phyloP scores from a whole-genome alignment of 2,113 vertebrate genomes.

The Furnarius figulus region DNA sequence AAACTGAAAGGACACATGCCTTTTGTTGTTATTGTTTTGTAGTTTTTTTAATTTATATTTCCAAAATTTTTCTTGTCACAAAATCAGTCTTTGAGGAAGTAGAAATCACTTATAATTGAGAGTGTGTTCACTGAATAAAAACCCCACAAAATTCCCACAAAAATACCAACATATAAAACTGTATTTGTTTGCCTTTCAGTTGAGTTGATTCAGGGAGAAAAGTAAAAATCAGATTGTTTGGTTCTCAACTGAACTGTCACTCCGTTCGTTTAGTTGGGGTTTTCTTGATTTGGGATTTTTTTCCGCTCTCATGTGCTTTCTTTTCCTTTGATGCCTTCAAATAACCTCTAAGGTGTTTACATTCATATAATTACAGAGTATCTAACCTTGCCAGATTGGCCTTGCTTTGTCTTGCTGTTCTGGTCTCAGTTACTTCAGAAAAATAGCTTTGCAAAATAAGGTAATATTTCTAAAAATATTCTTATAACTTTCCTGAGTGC shows the following conservation, averaged over 20 bases:
- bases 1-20: neutral
- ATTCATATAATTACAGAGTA: neutral
- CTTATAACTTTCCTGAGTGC: neutral
- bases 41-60: neutral
- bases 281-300: neutral
- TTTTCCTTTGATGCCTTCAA: neutral
- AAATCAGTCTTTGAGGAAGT: neutral
- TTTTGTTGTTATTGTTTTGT: neutral
- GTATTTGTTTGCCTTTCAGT: neutral
- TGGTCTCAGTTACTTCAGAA: neutral
- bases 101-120: neutral
- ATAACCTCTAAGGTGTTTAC: neutral
- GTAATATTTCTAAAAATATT: neutral
- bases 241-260: neutral
- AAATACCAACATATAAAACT: accelerated
- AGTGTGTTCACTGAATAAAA: neutral
- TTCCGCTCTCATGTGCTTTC: accelerated
- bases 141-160: neutral
- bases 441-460: neutral
- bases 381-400: neutral
- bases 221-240: neutral
- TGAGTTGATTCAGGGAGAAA: neutral
- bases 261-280: accelerated
- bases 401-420: neutral
- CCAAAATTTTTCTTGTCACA: neutral